Evolutionary conservation across 2,888 invertebrate genomes (phyloP), one percentile per base, ranked within the genome.

Genomic region (Nipponacmea schrenckii): DNA sequence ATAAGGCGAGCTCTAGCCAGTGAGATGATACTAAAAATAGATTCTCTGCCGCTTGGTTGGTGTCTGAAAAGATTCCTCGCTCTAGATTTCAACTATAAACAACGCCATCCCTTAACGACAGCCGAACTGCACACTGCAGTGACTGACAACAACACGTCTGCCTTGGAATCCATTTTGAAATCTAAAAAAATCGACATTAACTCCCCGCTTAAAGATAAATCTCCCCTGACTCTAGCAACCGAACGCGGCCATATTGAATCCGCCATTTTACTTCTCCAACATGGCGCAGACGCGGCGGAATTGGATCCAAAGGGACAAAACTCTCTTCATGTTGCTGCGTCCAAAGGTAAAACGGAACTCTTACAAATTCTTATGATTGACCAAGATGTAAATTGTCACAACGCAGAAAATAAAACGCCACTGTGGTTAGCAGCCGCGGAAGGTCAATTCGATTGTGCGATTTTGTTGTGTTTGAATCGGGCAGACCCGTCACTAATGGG

Each of bases 311-410:
- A 39, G 8, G 72, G 72, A 24, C 70, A 77, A 15, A 71, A 44
- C 8, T 67, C 76, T 39, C 73, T 77, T 26, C 75, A 75, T 31
- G 31, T 71, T 8, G 74, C 72, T 14, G 77, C 73, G 17, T 44
- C 26, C 8, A 26, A 64, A 27, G 75, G 74, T 12, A n/a, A 39
- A 20, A 15, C 66, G 14, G 48, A 63, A 8, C 44, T 74, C 12
- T 26, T 74, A n/a, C n/a, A 69, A 26, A n/a, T 63, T 1, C 44
- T 78, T 8, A 24, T 77, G 5, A 15, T 24, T 44, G 17, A 39
- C 1, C 46, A 39, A 10, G 64, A 74, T 64, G n/a, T 79, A 8
- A 68, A 78, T 62, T 63, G 66, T 20, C 20, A 24, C 12, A 72
- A 75, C 39, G 26, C 17, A 12, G 48, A 67, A 4, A 71, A 67